Percentiles rank a stretch among this genome's conserved stretches.
These are phyloP conservation scores for Arion vulgaris DNA, from an alignment of 1,140 invertebrate species.

Conservation along the genomic window DNA sequence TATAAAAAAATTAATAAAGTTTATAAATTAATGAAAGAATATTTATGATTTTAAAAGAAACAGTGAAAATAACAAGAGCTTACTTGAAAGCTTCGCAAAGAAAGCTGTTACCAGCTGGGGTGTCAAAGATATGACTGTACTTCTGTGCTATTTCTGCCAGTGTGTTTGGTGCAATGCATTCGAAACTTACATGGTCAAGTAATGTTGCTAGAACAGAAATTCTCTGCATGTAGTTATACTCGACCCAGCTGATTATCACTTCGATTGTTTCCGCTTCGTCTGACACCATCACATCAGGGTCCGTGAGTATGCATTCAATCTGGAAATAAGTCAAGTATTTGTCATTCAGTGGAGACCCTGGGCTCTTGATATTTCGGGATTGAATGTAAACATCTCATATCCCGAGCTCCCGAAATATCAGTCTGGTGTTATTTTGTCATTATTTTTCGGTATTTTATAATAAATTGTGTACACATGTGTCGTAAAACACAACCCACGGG, in stretches of 20 bases:
- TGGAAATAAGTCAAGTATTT: not conserved
- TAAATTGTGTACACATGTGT: too few relatives aligned
- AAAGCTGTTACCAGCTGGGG: not conserved
- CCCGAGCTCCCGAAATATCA: too few relatives aligned
- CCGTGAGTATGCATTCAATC: slow-evolving; percentile 19
- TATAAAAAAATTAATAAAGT: too few relatives aligned
- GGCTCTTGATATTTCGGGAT: too few relatives aligned
- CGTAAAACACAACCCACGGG: too few relatives aligned
- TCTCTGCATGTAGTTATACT: slow-evolving; percentile 7
- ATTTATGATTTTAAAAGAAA: too few relatives aligned
- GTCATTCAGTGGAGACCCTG: too few relatives aligned
- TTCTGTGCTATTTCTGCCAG: not conserved
- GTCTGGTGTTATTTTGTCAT: too few relatives aligned
- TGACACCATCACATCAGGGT: slow-evolving; percentile 19
- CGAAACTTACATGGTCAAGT: not conserved
- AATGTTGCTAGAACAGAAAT: not conserved
- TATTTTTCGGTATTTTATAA: too few relatives aligned
- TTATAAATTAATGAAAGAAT: too few relatives aligned
- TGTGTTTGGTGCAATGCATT: slow-evolving; percentile 8
- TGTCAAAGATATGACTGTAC: slow-evolving; percentile 17
- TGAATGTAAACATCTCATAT: too few relatives aligned
- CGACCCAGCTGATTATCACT: slow-evolving; percentile 10
- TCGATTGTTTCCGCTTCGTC: slow-evolving; percentile 17
- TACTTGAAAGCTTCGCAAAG: slow-evolving; percentile 19
- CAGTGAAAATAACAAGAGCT: not conserved